These are phyloP conservation scores for Ophioninae sp. DNA, from an alignment of 2,888 invertebrate genomes.

Conservation along the genomic window DNA sequence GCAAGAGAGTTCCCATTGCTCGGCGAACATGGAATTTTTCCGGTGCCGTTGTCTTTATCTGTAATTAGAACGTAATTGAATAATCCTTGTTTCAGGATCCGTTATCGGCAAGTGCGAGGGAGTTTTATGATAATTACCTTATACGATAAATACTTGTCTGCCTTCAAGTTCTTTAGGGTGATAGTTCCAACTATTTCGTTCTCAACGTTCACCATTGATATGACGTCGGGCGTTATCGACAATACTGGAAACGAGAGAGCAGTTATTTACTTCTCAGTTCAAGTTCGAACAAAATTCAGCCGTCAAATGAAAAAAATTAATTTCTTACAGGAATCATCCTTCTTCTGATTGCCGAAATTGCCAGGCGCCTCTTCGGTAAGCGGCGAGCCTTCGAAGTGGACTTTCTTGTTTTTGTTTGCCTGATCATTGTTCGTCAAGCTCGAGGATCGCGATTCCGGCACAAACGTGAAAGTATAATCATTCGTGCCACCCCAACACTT, in stretches of 20 bases:
- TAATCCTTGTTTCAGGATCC: neutral
- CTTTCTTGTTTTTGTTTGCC: conserved; percentile 82
- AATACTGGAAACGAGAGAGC: conserved; percentile 71
- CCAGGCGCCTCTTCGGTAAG: conserved; percentile 81
- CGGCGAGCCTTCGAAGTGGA: conserved; percentile 85
- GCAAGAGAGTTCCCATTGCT: conserved; percentile 89
- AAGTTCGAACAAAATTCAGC: neutral
- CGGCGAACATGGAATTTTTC: conserved; percentile 97
- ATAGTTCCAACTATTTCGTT: conserved; percentile 87
- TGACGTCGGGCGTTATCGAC: conserved; percentile 83
- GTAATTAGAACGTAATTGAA: conserved; percentile 61
- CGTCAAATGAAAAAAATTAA: neutral
- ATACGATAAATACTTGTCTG: conserved; percentile 85
- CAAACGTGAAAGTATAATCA: conserved; percentile 88
- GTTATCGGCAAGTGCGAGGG: neutral
- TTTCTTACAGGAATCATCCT: conserved; percentile 76
- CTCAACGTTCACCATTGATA: conserved; percentile 86
- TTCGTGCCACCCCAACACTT: conserved; percentile 91
- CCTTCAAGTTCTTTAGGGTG: conserved; percentile 85
- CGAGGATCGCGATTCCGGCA: conserved; percentile 83
- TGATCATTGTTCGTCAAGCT: conserved; percentile 74
- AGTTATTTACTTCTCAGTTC: neutral
- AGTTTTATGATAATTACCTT: conserved; percentile 83
- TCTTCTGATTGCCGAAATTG: conserved; percentile 73
- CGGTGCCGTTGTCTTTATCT: conserved; percentile 98